Evolutionary conservation across 2,888 invertebrate genomes (phyloP).

Genomic region (Tetragonula carbonaria): DNA sequence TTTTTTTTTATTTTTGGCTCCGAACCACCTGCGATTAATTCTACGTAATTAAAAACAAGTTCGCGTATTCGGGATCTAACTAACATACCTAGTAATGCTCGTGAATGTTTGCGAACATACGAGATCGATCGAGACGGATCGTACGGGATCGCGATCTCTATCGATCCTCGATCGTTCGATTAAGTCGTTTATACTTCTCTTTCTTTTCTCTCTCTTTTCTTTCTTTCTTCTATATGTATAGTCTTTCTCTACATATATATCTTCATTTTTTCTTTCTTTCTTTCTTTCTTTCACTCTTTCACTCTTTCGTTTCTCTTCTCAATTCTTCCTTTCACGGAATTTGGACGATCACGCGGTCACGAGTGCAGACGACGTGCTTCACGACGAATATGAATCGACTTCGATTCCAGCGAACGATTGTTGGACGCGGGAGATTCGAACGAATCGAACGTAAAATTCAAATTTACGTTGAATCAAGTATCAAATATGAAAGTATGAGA

Average conservation of each 20-base stretch:
- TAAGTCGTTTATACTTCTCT: constrained; percentile 6
- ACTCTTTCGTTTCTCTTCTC: not conserved
- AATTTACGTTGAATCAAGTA: too few relatives aligned
- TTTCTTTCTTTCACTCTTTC: not conserved
- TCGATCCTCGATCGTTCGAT: constrained; percentile 26
- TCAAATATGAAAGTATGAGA: not conserved
- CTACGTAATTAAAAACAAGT: constrained; percentile 49
- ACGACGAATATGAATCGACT: not conserved
- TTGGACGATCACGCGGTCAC: constrained; percentile 5
- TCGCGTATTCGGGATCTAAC: constrained; percentile 47
- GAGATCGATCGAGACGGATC: constrained; percentile 7
- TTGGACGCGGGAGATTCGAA: constrained; percentile 1
- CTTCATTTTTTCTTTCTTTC: not conserved
- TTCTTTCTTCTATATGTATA: not conserved
- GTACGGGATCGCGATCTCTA: not conserved
- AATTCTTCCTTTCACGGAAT: constrained; percentile 3
- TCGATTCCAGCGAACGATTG: constrained; percentile 16
- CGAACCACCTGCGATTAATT: constrained; percentile 55
- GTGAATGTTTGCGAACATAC: constrained; percentile 31
- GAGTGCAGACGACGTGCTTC: not conserved
- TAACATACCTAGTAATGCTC: constrained; percentile 56
- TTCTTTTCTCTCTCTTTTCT: not conserved
- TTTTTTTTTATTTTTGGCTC: constrained; percentile 44
- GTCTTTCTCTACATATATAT: not conserved
- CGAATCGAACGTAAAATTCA: too few relatives aligned